Conservation (phyloP, 2,113 vertebrate genomes). For the Bathybates hornii region DNA sequence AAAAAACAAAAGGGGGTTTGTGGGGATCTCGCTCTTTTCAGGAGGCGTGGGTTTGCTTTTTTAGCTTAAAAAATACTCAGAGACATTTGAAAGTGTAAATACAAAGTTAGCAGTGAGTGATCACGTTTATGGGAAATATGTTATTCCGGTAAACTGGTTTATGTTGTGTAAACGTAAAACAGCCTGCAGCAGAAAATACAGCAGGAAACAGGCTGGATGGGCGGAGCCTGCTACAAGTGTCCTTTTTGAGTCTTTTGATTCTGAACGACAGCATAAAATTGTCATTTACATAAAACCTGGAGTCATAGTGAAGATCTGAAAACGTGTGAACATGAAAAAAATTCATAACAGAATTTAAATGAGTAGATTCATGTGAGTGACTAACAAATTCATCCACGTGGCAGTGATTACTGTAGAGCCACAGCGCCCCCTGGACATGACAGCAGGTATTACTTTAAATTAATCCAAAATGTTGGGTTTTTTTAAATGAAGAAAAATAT, state of each 20-base stretch:
- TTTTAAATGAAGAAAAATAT: too few species aligned
- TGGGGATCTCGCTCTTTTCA: not conserved
- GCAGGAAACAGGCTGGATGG: too few species aligned
- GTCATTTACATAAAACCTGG: too few species aligned
- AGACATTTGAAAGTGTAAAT: not conserved
- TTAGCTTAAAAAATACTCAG: not conserved
- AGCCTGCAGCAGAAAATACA: fast-evolving
- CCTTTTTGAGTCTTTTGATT: too few species aligned
- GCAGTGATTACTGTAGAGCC: too few species aligned
- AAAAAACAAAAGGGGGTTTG: not conserved
- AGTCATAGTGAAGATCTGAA: not conserved
- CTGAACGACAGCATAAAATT: too few species aligned
- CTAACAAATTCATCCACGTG: too few species aligned
- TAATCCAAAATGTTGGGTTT: too few species aligned
- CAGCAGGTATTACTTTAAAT: too few species aligned
- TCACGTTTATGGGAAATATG: not conserved
- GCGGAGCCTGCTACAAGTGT: too few species aligned
- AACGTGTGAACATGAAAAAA: not conserved
- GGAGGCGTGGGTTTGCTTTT: fast-evolving
- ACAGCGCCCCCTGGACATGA: too few species aligned
- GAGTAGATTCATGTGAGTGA: not conserved
- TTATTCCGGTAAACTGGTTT: not conserved
- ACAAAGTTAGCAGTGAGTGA: not conserved
- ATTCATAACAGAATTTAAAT: fast-evolving
- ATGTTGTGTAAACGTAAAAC: not conserved